Percentiles rank a stretch among this genome's conserved stretches.
phyloP scores from a whole-genome alignment of 2,113 vertebrate genomes.

The Penelope pileata region DNA sequence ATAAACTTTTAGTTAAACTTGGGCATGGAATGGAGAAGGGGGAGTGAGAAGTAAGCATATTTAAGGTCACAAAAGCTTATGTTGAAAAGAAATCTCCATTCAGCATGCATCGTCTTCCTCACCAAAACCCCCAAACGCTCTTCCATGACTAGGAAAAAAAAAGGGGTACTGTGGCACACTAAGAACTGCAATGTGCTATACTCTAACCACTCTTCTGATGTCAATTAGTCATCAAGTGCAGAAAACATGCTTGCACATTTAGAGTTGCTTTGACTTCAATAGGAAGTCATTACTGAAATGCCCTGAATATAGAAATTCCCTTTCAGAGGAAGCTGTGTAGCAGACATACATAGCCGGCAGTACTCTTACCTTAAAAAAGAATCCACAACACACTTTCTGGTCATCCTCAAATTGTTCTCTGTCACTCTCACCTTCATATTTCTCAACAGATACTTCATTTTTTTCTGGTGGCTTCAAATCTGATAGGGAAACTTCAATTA shows the following conservation, averaged over 20 bases:
- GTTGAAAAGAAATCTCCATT: not conserved
- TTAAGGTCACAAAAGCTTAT: not conserved
- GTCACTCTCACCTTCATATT: constrained; percentile 78
- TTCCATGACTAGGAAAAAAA: not conserved
- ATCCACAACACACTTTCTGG: constrained; percentile 92
- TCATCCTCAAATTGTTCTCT: constrained; percentile 86
- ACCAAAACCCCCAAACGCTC: not conserved
- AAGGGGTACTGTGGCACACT: not conserved
- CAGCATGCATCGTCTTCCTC: not conserved
- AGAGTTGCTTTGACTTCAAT: not conserved
- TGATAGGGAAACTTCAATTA: constrained; percentile 94
- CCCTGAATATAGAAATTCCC: not conserved
- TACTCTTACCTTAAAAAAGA: constrained; percentile 94
- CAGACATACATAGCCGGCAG: not conserved
- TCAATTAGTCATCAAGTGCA: not conserved
- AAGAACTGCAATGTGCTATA: not conserved
- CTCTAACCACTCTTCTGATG: not conserved
- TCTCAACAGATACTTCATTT: constrained; percentile 78
- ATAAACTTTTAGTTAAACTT: not conserved
- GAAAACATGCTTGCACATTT: not conserved
- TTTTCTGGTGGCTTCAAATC: constrained; percentile 86
- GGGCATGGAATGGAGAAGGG: not conserved
- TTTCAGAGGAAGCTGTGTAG: not conserved
- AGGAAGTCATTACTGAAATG: not conserved
- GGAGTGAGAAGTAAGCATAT: not conserved